A percentile compares a stretch with the other conserved stretches of the same genome.
Evolutionary conservation across 2,113 vertebrate species (phyloP).

Genomic region (Petaurus breviceps): DNA sequence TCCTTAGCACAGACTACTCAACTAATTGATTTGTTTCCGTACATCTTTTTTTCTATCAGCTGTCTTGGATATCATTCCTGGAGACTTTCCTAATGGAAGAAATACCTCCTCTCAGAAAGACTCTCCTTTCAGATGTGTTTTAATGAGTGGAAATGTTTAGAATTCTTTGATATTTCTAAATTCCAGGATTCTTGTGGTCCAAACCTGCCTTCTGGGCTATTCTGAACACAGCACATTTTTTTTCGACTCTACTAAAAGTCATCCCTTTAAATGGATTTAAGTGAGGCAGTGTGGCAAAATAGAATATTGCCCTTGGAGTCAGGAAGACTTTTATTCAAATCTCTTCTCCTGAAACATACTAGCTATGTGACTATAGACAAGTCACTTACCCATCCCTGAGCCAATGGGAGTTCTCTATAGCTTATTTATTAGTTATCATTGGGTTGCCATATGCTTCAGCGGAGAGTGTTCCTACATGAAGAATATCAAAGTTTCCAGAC

Average conservation of each 20-base stretch:
- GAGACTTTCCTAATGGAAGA: background rate
- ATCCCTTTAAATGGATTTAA: background rate
- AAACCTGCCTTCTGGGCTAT: background rate
- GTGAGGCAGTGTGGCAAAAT: background rate
- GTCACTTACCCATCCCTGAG: background rate
- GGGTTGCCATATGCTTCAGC: background rate
- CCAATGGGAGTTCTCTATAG: background rate
- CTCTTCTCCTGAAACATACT: background rate
- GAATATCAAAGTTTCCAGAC: background rate
- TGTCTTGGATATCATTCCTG: background rate
- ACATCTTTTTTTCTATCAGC: constrained; percentile 1
- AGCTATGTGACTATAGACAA: background rate
- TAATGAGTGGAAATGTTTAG: background rate
- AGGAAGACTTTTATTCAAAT: background rate
- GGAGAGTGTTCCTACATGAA: background rate
- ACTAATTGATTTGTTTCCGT: background rate
- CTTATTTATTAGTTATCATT: background rate
- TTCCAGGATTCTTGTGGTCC: background rate
- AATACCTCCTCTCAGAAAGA: background rate
- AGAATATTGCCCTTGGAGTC: background rate
- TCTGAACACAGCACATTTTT: background rate
- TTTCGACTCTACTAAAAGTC: background rate
- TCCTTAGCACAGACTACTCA: background rate
- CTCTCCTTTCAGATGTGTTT: background rate
- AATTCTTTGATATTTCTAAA: background rate